Evolutionary conservation across 2,797 vertebrate genomes (phyloP).

Genomic region (Dermochelys coriacea): DNA sequence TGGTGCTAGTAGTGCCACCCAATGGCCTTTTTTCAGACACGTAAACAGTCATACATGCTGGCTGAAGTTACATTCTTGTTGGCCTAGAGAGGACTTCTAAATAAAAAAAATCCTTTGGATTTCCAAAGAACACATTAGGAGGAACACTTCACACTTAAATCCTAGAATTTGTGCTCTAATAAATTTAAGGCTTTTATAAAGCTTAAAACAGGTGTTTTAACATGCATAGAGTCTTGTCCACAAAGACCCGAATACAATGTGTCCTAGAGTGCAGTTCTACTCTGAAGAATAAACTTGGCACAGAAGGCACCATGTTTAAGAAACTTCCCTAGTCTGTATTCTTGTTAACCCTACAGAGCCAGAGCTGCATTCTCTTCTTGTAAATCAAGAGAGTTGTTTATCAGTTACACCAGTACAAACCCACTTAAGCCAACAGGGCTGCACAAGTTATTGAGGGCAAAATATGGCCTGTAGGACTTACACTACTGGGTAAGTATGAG

Average conservation of each 20-base stretch:
- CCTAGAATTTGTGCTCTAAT: no score
- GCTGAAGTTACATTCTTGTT: background rate
- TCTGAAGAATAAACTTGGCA: background rate
- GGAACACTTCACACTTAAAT: background rate
- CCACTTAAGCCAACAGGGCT: background rate
- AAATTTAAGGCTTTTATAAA: background rate
- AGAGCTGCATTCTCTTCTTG: background rate
- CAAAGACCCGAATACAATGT: background rate
- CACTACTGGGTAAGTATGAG: background rate
- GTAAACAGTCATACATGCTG: background rate
- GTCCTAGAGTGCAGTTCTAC: no score
- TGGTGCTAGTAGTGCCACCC: background rate
- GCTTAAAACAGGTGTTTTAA: background rate
- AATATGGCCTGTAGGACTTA: background rate
- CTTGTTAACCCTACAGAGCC: background rate
- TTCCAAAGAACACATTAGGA: background rate
- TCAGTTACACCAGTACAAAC: no score
- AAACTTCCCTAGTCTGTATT: background rate
- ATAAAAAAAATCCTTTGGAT: background rate
- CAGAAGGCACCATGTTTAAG: background rate
- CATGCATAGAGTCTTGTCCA: background rate
- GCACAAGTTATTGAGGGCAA: background rate
- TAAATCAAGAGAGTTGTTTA: background rate
- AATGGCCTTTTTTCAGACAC: background rate
- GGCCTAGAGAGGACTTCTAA: background rate